Percentiles rank a stretch among this genome's conserved stretches.
Conservation (phyloP, 2,113 vertebrate species). For the Tachycineta bicolor region DNA sequence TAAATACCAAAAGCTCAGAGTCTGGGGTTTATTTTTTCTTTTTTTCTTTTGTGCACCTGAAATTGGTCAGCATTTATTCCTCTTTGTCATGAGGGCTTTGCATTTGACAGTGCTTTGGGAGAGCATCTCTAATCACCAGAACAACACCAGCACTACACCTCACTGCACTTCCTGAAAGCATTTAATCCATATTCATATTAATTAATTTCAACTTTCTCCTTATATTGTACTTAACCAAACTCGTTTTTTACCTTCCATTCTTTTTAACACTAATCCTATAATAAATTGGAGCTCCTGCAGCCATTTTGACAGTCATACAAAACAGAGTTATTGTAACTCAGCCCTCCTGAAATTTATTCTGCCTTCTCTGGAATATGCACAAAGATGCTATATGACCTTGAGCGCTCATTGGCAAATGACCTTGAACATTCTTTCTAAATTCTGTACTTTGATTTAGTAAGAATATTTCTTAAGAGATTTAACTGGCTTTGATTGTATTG, state of each 20-base stretch:
- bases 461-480: not conserved
- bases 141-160: not conserved
- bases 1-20: not conserved
- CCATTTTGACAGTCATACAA: not conserved
- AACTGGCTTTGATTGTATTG: not conserved
- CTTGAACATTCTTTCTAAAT: not conserved
- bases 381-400: not conserved
- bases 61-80: not conserved
- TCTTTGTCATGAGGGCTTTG: not conserved
- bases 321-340: not conserved
- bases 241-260: not conserved
- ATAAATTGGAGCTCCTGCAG: not conserved
- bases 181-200: not conserved
- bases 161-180: not conserved
- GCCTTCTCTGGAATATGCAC: not conserved
- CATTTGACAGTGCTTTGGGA: not conserved
- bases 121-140: not conserved
- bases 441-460: not conserved
- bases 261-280: not conserved
- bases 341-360: not conserved
- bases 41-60: not conserved
- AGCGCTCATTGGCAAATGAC: not conserved
- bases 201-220: constrained; percentile 9
- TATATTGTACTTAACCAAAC: not conserved
- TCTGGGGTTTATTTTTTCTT: not conserved